These are phyloP conservation scores for Wasmannia auropunctata DNA, from an alignment of 1,140 invertebrate genomes.

Conservation along the genomic window DNA sequence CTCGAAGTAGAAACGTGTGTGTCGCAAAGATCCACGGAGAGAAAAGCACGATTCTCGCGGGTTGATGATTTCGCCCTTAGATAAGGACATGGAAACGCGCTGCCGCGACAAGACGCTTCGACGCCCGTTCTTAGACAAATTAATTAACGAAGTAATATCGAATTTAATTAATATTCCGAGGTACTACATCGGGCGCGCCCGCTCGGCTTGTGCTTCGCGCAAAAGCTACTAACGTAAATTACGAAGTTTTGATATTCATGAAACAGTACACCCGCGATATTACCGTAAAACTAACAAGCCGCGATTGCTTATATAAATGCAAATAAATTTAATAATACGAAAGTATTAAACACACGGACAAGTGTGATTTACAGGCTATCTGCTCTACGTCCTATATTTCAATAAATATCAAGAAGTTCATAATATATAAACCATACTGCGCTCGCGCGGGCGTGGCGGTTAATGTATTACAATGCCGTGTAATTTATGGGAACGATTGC, in stretches of 20 bases:
- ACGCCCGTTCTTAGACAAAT: constrained; percentile 51
- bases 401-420: constrained; percentile 31
- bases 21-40: constrained; percentile 3
- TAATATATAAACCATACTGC: neutral
- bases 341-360: constrained; percentile 37
- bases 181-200: constrained; percentile 32
- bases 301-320: constrained; percentile 59
- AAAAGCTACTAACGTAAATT: constrained; percentile 60
- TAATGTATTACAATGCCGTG: neutral
- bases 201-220: constrained; percentile 16
- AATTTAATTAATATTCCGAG: constrained; percentile 59
- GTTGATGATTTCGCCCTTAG: constrained; percentile 27
- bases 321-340: constrained; percentile 60
- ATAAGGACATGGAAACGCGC: constrained; percentile 43
- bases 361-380: neutral
- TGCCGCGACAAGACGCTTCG: constrained; percentile 39
- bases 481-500: neutral
- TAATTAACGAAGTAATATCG: constrained; percentile 61
- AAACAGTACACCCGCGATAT: constrained; percentile 53
- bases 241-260: constrained; percentile 60
- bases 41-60: constrained; percentile 9
- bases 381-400: constrained; percentile 1
- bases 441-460: neutral
- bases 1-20: constrained; percentile 1
- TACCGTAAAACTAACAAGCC: constrained; percentile 57